Conservation (phyloP, 2,888 invertebrate species). For the Tachina lurida region DNA sequence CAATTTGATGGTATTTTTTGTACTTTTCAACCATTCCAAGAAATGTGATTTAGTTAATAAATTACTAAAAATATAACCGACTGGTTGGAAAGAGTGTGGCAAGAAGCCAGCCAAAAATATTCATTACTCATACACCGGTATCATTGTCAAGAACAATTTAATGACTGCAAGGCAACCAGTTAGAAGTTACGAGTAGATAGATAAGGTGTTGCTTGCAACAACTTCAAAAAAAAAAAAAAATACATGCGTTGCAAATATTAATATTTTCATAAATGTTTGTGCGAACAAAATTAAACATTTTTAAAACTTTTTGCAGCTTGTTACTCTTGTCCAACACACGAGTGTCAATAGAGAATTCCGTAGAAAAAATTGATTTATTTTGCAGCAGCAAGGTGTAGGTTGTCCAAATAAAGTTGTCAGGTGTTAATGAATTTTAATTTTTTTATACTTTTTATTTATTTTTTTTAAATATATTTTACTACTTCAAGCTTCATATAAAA, state of each 20-base stretch:
- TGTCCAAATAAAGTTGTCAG: slow-evolving; percentile 72
- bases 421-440: slow-evolving; percentile 68
- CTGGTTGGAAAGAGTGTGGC: slow-evolving; percentile 3
- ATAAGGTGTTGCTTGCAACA: slow-evolving; percentile 6
- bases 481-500: slow-evolving; percentile 18
- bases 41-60: slow-evolving; percentile 66
- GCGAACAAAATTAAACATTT: background rate
- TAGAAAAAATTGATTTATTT: slow-evolving; percentile 67
- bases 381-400: slow-evolving; percentile 65
- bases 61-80: slow-evolving; percentile 27
- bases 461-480: too few relatives aligned
- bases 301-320: slow-evolving; percentile 46
- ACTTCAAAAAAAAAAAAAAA: slow-evolving; percentile 8
- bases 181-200: background rate
- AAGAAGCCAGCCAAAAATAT: background rate
- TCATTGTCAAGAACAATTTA: slow-evolving; percentile 70
- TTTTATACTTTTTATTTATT: background rate
- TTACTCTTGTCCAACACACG: slow-evolving; percentile 52
- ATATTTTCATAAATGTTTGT: slow-evolving; percentile 31
- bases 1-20: slow-evolving; percentile 13
- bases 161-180: slow-evolving; percentile 12
- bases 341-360: slow-evolving; percentile 64
- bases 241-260: slow-evolving; percentile 63
- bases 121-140: slow-evolving; percentile 5
- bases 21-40: slow-evolving; percentile 18